A percentile compares a stretch with the other conserved stretches of the same genome.
These are phyloP conservation scores for Philypnodon macrostomus DNA, from an alignment of 2,797 vertebrate species.

Conservation along the genomic window DNA sequence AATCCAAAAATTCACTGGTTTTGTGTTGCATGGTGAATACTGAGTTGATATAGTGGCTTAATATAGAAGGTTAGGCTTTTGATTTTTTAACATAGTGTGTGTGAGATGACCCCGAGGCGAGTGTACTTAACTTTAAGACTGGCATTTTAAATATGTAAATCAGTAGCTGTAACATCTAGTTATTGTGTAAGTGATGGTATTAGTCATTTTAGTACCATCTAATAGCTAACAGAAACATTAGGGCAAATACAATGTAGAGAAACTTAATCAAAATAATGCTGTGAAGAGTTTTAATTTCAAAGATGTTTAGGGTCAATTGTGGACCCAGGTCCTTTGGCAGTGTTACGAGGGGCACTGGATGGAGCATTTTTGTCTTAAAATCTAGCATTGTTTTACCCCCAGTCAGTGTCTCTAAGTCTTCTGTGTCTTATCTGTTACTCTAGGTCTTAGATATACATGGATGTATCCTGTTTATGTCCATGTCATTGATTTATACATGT, in stretches of 20 bases:
- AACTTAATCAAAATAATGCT: too few relatives aligned
- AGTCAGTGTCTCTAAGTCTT: constrained; percentile 73
- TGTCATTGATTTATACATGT: constrained; percentile 28
- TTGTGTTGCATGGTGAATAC: constrained; percentile 15
- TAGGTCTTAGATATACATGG: constrained; percentile 54
- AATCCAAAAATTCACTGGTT: constrained; percentile 17
- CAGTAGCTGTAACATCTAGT: too few relatives aligned
- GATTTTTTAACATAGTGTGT: too few relatives aligned
- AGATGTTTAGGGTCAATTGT: neutral
- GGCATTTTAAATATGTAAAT: too few relatives aligned
- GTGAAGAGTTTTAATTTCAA: too few relatives aligned
- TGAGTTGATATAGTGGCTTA: neutral
- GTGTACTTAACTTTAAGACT: too few relatives aligned
- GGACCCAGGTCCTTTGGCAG: constrained; percentile 22
- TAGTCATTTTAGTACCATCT: neutral
- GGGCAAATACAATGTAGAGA: too few relatives aligned
- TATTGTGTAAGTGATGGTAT: too few relatives aligned
- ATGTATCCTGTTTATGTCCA: constrained; percentile 49
- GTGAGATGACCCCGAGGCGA: too few relatives aligned
- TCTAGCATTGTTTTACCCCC: constrained; percentile 64
- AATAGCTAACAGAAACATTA: neutral
- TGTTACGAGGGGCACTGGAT: constrained; percentile 80
- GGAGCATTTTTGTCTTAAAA: constrained; percentile 72
- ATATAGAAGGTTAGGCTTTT: too few relatives aligned
- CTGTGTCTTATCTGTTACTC: constrained; percentile 74